These are phyloP conservation scores for Andrena marginata DNA, from an alignment of 2,888 invertebrate species.

Conservation along the genomic window DNA sequence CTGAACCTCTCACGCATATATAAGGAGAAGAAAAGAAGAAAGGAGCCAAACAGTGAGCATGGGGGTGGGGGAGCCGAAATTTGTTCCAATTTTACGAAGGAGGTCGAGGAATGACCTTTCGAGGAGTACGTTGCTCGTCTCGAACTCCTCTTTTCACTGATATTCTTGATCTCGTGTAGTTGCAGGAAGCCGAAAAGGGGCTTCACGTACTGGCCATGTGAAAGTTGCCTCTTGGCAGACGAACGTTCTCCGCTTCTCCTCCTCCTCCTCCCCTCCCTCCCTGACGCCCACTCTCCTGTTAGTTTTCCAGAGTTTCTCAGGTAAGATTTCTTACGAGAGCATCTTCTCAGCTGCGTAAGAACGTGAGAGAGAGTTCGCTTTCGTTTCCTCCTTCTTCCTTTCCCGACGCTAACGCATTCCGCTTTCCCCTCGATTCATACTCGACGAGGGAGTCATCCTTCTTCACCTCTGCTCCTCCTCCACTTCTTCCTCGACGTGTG, in stretches of 20 bases:
- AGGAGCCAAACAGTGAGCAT: background rate
- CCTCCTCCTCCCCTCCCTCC: slow-evolving; percentile 16
- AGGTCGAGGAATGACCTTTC: slow-evolving; percentile 78
- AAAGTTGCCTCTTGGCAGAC: slow-evolving; percentile 78
- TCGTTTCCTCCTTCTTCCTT: slow-evolving; percentile 61
- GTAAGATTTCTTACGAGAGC: slow-evolving; percentile 62
- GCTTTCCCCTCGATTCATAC: slow-evolving; percentile 56
- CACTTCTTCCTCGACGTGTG: background rate
- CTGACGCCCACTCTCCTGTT: slow-evolving; percentile 4
- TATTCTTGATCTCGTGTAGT: slow-evolving; percentile 28
- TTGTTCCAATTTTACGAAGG: slow-evolving; percentile 76
- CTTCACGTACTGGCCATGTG: slow-evolving; percentile 68
- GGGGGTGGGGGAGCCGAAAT: slow-evolving; percentile 30
- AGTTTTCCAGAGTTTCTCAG: slow-evolving; percentile 61
- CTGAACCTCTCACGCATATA: background rate
- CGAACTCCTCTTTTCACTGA: slow-evolving; percentile 24
- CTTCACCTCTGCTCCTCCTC: background rate
- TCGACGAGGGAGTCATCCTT: background rate
- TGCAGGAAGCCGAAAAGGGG: slow-evolving; percentile 48
- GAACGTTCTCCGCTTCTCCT: slow-evolving; percentile 50
- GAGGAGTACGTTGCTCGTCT: slow-evolving; percentile 56
- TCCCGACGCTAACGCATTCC: slow-evolving; percentile 41
- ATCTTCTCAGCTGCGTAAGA: slow-evolving; percentile 63
- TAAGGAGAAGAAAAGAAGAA: background rate
- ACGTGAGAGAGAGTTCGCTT: slow-evolving; percentile 61